These are phyloP conservation scores for Mesembrinibis cayennensis DNA, from an alignment of 2,113 vertebrate species.

Conservation along the genomic window DNA sequence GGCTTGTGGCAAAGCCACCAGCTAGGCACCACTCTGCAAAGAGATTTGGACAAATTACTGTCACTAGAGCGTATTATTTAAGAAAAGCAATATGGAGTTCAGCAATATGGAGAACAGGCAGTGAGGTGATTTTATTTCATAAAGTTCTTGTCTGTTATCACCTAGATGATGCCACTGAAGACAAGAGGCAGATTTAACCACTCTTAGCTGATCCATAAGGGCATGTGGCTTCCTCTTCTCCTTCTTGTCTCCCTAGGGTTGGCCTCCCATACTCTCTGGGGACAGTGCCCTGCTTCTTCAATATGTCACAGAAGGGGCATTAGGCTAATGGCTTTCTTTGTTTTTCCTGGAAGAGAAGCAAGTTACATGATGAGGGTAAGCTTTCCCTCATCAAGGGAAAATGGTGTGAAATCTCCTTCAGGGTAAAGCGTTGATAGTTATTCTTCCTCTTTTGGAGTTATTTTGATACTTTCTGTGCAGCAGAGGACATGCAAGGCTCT, in stretches of 20 bases:
- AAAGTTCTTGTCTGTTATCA: not conserved
- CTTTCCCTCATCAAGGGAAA: not conserved
- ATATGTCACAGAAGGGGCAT: not conserved
- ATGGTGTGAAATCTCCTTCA: constrained; percentile 23
- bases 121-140: not conserved
- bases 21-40: not conserved
- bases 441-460: not conserved
- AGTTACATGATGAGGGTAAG: not conserved
- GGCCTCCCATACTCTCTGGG: not conserved
- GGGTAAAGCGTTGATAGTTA: not conserved
- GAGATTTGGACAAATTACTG: not conserved
- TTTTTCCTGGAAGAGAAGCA: constrained; percentile 16
- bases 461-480: not conserved
- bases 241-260: not conserved
- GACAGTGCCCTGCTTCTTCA: not conserved
- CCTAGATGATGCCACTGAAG: not conserved
- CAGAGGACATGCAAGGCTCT: not conserved
- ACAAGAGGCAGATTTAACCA: not conserved
- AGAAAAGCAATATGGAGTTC: not conserved
- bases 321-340: not conserved
- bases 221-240: not conserved
- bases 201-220: not conserved
- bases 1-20: not conserved
- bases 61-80: not conserved
- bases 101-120: not conserved